phyloP scores from a whole-genome alignment of 2,113 vertebrate genomes.

The Alexandromys fortis region DNA sequence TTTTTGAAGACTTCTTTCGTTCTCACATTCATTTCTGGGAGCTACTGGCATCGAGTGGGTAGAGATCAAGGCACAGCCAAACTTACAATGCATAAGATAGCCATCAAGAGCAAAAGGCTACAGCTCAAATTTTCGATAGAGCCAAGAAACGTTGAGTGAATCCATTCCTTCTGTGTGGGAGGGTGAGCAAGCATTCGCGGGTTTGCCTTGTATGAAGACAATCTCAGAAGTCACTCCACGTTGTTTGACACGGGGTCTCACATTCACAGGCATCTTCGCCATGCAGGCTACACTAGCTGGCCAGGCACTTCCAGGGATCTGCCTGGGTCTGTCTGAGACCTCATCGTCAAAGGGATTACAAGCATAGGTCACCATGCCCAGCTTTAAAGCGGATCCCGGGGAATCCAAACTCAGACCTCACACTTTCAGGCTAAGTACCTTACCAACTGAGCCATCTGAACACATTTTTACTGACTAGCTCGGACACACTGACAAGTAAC shows the following conservation, averaged over 20 bases:
- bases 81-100: neutral
- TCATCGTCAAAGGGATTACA: neutral
- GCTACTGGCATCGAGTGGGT: neutral
- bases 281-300: neutral
- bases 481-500: neutral
- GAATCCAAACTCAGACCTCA: neutral
- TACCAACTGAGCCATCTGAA: neutral
- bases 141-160: neutral
- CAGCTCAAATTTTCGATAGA: neutral
- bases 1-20: neutral
- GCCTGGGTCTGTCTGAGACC: neutral
- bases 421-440: neutral
- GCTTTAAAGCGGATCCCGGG: too few relatives aligned
- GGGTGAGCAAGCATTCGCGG: neutral
- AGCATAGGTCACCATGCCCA: neutral
- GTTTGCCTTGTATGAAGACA: neutral
- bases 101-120: neutral
- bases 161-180: neutral
- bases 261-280: neutral
- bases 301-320: neutral
- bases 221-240: neutral
- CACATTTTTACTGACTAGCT: neutral
- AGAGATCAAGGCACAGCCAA: neutral
- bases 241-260: neutral
- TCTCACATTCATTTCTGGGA: neutral